Percentiles rank a stretch among this genome's conserved stretches.
Evolutionary conservation across 2,797 vertebrate species (phyloP).

Genomic region (Brachymystax lenok): DNA sequence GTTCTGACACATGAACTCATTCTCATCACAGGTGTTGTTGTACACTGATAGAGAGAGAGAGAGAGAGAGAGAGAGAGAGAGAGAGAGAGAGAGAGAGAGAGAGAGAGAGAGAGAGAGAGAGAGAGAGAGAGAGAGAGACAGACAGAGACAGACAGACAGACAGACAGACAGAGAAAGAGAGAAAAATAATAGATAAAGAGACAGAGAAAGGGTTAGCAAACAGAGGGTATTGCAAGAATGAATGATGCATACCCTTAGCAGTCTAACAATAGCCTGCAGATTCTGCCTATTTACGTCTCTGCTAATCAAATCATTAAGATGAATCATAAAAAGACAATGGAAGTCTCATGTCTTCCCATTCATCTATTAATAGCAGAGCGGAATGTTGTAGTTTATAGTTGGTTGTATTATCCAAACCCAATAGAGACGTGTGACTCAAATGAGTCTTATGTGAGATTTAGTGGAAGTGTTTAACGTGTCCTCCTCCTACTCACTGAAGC

Average conservation of each 20-base stretch:
- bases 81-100: no score
- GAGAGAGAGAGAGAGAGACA: no score
- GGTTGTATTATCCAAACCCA: background rate
- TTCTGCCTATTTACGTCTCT: no score
- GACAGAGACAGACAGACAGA: no score
- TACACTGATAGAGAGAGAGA: conserved; percentile 76
- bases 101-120: no score
- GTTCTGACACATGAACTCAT: conserved; percentile 94
- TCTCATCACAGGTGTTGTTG: conserved; percentile 89
- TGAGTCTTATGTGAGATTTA: background rate
- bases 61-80: background rate
- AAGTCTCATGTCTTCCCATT: background rate
- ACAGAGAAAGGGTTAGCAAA: background rate
- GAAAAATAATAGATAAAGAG: no score
- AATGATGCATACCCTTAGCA: background rate
- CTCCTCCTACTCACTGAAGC: no score
- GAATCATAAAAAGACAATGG: background rate
- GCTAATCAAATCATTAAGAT: no score
- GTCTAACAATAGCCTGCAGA: no score
- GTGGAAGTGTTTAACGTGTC: no score
- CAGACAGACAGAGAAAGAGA: no score
- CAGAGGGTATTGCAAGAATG: background rate
- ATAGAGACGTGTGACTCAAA: background rate
- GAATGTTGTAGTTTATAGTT: background rate
- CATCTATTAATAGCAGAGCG: background rate